These are phyloP conservation scores for Dunckerocampus dactyliophorus DNA, from an alignment of 2,113 vertebrate species.

Conservation along the genomic window DNA sequence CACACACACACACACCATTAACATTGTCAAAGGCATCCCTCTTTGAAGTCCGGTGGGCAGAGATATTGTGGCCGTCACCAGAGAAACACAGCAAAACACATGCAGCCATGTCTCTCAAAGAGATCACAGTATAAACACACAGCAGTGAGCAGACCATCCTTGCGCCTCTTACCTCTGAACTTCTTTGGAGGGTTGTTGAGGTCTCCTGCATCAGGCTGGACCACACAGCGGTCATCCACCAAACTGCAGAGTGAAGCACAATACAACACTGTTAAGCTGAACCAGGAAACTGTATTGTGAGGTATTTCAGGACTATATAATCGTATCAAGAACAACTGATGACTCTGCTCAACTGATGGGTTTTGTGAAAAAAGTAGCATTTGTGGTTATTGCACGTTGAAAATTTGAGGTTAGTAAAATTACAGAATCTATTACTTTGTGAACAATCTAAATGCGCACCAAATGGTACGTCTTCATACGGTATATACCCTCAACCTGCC, in stretches of 20 bases:
- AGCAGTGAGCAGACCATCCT: slow-evolving; percentile 17
- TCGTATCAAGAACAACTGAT: background rate
- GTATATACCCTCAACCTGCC: too few species aligned
- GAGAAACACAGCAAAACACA: slow-evolving; percentile 55
- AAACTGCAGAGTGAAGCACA: slow-evolving; percentile 73
- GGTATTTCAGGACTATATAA: background rate
- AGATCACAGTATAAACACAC: slow-evolving; percentile 39
- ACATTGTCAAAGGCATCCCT: slow-evolving; percentile 39
- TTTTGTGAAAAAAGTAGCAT: background rate
- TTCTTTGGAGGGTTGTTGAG: slow-evolving; percentile 97
- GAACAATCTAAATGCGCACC: too few species aligned
- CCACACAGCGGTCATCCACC: slow-evolving; percentile 97
- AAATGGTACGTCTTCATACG: too few species aligned
- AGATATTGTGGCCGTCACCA: slow-evolving; percentile 52
- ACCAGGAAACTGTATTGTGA: background rate
- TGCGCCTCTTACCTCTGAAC: slow-evolving; percentile 84
- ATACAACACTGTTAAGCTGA: background rate
- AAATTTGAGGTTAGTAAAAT: too few species aligned
- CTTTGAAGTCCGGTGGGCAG: slow-evolving; percentile 51
- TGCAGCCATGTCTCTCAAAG: slow-evolving; percentile 32
- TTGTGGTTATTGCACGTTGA: background rate
- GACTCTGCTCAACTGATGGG: background rate
- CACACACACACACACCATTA: slow-evolving; percentile 15
- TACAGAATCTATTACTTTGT: too few species aligned
- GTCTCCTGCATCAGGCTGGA: slow-evolving; percentile 94